Percentiles rank a stretch among this genome's conserved stretches.
These are phyloP conservation scores for Coptotermes formosanus DNA, from an alignment of 1,140 invertebrate species.

Conservation along the genomic window DNA sequence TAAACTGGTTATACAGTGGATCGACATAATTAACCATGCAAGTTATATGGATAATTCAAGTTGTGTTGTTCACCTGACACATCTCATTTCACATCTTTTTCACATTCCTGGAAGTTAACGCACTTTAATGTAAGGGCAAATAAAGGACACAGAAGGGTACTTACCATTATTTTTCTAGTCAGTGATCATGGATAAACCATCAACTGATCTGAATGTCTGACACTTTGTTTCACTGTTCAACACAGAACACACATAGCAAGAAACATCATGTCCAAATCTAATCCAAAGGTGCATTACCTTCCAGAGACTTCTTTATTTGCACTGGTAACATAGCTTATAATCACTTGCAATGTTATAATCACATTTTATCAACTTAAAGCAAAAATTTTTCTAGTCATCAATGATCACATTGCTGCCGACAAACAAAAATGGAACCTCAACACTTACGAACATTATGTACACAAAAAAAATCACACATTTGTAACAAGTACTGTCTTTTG, in stretches of 20 bases:
- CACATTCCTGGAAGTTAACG: too few species aligned
- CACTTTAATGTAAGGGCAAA: background rate
- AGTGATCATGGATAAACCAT: too few species aligned
- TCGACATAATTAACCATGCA: too few species aligned
- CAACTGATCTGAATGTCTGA: too few species aligned
- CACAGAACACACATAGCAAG: background rate
- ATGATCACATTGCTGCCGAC: background rate
- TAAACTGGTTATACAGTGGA: background rate
- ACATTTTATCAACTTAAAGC: background rate
- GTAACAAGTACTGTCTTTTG: conserved; percentile 7
- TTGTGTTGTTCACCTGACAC: too few species aligned
- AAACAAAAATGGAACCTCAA: background rate
- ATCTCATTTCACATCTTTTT: too few species aligned
- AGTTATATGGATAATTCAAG: too few species aligned
- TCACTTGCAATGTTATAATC: background rate
- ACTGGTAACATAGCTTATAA: background rate
- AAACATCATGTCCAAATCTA: background rate
- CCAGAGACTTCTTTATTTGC: background rate
- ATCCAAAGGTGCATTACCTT: too few species aligned
- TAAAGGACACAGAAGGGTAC: background rate
- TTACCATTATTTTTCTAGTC: too few species aligned
- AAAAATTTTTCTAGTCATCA: background rate
- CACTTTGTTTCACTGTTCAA: background rate
- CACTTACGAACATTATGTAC: background rate
- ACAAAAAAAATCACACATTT: background rate